Conservation (phyloP, 2,888 invertebrate species). For the Encarsia formosa region DNA sequence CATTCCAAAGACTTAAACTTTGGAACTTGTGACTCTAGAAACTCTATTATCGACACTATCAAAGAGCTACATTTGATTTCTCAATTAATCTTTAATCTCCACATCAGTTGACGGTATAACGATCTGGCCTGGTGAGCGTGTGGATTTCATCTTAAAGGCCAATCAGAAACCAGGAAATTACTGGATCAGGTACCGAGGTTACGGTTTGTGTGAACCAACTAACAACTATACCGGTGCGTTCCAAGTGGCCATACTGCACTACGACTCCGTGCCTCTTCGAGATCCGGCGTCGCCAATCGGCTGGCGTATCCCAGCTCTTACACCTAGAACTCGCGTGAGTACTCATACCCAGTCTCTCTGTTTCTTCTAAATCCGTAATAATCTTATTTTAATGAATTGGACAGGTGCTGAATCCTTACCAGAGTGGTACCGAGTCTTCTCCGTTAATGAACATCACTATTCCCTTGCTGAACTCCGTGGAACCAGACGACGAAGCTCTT, state of each 20-base stretch:
- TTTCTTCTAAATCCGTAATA: neutral
- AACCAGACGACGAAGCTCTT: constrained; percentile 59
- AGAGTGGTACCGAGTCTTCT: constrained; percentile 61
- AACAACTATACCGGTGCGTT: constrained; percentile 54
- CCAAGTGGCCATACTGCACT: constrained; percentile 67
- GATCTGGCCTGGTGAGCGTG: constrained; percentile 84
- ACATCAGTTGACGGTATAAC: constrained; percentile 52
- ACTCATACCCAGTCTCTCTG: neutral
- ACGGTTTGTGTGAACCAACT: neutral
- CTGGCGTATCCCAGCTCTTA: neutral
- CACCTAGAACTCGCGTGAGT: neutral
- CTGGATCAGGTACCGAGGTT: constrained; percentile 76
- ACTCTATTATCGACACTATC: no score
- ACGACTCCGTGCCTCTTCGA: constrained; percentile 58
- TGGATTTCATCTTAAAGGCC: constrained; percentile 75
- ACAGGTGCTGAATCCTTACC: constrained; percentile 76
- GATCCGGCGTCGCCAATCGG: constrained; percentile 56
- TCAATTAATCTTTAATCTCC: no score
- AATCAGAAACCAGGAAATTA: constrained; percentile 68
- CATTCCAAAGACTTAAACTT: no score
- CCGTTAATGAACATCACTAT: constrained; percentile 53
- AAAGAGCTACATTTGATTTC: no score
- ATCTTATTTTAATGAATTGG: no score
- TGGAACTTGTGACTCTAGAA: no score
- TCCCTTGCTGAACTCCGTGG: constrained; percentile 62